A percentile compares a stretch with the other conserved stretches of the same genome.
These are phyloP conservation scores for Capromys pilorides DNA, from an alignment of 2,797 vertebrate genomes.

Conservation along the genomic window DNA sequence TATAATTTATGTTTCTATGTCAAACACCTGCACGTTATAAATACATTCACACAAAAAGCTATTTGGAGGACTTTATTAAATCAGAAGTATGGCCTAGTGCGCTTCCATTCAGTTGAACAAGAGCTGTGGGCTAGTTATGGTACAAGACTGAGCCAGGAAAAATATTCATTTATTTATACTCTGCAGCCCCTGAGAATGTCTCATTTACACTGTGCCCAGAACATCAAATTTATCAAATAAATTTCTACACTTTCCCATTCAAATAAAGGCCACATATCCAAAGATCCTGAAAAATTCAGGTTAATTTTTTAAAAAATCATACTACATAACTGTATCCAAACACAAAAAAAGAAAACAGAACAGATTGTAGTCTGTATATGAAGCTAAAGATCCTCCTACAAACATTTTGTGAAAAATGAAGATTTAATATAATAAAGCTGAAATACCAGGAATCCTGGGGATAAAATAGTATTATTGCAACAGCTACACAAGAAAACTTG, in stretches of 20 bases:
- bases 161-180: slow-evolving; percentile 80
- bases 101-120: slow-evolving; percentile 73
- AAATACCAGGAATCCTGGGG: neutral
- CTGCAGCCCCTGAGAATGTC: slow-evolving; percentile 78
- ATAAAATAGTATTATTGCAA: slow-evolving; percentile 39
- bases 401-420: neutral
- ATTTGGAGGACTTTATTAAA: slow-evolving; percentile 82
- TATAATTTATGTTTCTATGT: slow-evolving; percentile 77
- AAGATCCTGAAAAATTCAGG: slow-evolving; percentile 68
- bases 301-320: slow-evolving; percentile 42
- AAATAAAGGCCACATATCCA: slow-evolving; percentile 73
- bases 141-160: slow-evolving; percentile 80
- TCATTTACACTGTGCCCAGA: slow-evolving; percentile 81
- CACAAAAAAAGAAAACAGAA: neutral
- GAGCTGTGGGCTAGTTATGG: slow-evolving; percentile 73
- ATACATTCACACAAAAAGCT: slow-evolving; percentile 81
- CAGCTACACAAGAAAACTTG: neutral
- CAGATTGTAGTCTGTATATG: neutral
- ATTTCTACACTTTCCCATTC: slow-evolving; percentile 69
- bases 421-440: slow-evolving; percentile 24
- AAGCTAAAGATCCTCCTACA: neutral
- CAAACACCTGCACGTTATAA: slow-evolving; percentile 81
- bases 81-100: slow-evolving; percentile 71
- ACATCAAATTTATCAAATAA: slow-evolving; percentile 81
- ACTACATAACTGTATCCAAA: slow-evolving; percentile 23